These are phyloP conservation scores for Cydia pomonella DNA, from an alignment of 1,140 invertebrate genomes.

Conservation along the genomic window DNA sequence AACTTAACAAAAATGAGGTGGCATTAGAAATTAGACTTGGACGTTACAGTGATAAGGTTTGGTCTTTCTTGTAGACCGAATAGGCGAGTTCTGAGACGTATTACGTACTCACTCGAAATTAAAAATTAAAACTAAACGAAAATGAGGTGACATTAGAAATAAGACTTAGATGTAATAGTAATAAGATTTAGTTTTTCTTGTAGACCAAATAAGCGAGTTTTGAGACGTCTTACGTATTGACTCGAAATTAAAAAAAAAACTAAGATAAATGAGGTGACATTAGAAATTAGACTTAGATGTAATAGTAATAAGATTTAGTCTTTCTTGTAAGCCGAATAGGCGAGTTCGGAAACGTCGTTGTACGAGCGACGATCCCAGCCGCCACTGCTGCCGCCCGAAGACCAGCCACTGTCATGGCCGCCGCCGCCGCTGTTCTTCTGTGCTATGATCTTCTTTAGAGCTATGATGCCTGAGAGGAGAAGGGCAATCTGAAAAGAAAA, in stretches of 20 bases:
- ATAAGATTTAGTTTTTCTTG: slow-evolving; percentile 54
- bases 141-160: slow-evolving; percentile 34
- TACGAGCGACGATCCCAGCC: slow-evolving; percentile 81
- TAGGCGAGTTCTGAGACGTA: slow-evolving; percentile 86
- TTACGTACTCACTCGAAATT: too few relatives aligned
- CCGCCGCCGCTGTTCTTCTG: slow-evolving; percentile 82
- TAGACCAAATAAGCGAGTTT: slow-evolving; percentile 86
- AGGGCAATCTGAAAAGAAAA: slow-evolving; percentile 83
- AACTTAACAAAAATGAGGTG: slow-evolving; percentile 35
- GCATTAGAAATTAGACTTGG: slow-evolving; percentile 31
- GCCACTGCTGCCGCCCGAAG: slow-evolving; percentile 79
- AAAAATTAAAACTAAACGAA: slow-evolving; percentile 21
- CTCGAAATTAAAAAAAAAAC: not conserved
- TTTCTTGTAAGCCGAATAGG: slow-evolving; percentile 83
- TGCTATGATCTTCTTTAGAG: slow-evolving; percentile 87
- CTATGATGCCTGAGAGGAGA: slow-evolving; percentile 88
- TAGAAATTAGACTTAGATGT: slow-evolving; percentile 24
- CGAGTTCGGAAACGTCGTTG: slow-evolving; percentile 83
- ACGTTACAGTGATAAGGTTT: slow-evolving; percentile 32
- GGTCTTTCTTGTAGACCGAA: slow-evolving; percentile 79
- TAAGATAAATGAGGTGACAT: slow-evolving; percentile 34
- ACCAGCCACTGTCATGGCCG: slow-evolving; percentile 80
- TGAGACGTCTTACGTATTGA: slow-evolving; percentile 74
- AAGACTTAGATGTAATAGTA: slow-evolving; percentile 20
- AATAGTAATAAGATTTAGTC: slow-evolving; percentile 42